These are phyloP conservation scores for Cylas formicarius DNA, from an alignment of 1,140 invertebrate species.

Conservation along the genomic window DNA sequence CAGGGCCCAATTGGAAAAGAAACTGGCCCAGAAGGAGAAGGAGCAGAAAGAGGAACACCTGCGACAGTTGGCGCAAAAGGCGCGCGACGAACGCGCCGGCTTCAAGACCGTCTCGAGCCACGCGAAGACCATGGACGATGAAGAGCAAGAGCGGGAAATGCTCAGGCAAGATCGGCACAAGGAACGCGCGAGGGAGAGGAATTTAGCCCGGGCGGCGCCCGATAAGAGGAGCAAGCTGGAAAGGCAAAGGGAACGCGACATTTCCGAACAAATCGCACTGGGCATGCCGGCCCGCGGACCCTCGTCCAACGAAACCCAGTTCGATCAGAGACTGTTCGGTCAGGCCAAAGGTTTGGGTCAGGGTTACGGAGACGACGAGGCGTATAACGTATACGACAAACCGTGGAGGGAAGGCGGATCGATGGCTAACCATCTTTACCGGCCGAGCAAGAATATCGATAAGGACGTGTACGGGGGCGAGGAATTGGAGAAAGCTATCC, in stretches of 20 bases:
- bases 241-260: slow-evolving; percentile 89
- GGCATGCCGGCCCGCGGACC: slow-evolving; percentile 84
- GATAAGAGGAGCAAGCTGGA: slow-evolving; percentile 90
- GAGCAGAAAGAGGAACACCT: slow-evolving; percentile 97
- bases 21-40: slow-evolving; percentile 95
- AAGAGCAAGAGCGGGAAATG: slow-evolving; percentile 82
- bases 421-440: slow-evolving; percentile 84
- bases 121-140: slow-evolving; percentile 47
- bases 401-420: slow-evolving; percentile 79
- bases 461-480: slow-evolving; percentile 87
- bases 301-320: slow-evolving; percentile 73
- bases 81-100: slow-evolving; percentile 89
- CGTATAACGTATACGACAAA: slow-evolving; percentile 97
- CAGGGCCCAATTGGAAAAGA: slow-evolving; percentile 91
- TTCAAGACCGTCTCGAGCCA: slow-evolving; percentile 47
- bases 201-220: slow-evolving; percentile 86
- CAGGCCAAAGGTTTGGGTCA: slow-evolving; percentile 84
- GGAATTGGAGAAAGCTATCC: slow-evolving; percentile 70
- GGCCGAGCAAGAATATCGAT: slow-evolving; percentile 83
- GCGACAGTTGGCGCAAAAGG: slow-evolving; percentile 87
- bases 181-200: slow-evolving; percentile 86
- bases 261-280: slow-evolving; percentile 97
- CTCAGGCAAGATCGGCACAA: slow-evolving; percentile 84
- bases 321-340: slow-evolving; percentile 95
- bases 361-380: slow-evolving; percentile 96